These are phyloP conservation scores for Anadara kagoshimensis DNA, from an alignment of 1,140 invertebrate genomes.

Conservation along the genomic window DNA sequence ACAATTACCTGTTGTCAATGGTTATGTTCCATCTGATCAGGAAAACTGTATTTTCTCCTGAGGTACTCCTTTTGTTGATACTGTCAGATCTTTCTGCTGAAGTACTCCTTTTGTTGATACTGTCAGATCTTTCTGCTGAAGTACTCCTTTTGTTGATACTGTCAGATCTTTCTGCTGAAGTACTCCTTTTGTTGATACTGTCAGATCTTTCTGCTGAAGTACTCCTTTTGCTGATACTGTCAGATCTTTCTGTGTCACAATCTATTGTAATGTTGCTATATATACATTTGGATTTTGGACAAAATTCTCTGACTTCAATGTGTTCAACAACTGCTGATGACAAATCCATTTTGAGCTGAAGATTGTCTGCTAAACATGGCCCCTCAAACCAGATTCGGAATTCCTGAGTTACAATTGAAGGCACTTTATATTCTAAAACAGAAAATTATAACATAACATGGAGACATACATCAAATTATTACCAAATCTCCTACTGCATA, in stretches of 20 bases:
- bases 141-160: slow-evolving; percentile 28
- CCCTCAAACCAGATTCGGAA: slow-evolving; percentile 53
- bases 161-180: slow-evolving; percentile 22
- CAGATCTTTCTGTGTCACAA: slow-evolving; percentile 38
- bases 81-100: slow-evolving; percentile 29
- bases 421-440: slow-evolving; percentile 33
- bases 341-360: slow-evolving; percentile 33
- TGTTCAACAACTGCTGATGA: slow-evolving; percentile 35
- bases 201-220: slow-evolving; percentile 25
- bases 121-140: slow-evolving; percentile 25
- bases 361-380: slow-evolving; percentile 40
- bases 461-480: too few relatives aligned
- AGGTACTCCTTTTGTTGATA: slow-evolving; percentile 21
- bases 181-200: slow-evolving; percentile 25
- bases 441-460: neutral
- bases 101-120: slow-evolving; percentile 24
- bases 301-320: slow-evolving; percentile 43
- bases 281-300: slow-evolving; percentile 38
- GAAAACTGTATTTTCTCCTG: slow-evolving; percentile 42
- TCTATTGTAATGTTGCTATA: slow-evolving; percentile 48
- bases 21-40: slow-evolving; percentile 55
- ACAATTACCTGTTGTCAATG: slow-evolving; percentile 39
- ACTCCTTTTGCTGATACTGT: slow-evolving; percentile 26
- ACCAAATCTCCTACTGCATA: too few relatives aligned
- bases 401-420: slow-evolving; percentile 47